phyloP scores from a whole-genome alignment of 2,797 vertebrate genomes.

The Characodon lateralis region DNA sequence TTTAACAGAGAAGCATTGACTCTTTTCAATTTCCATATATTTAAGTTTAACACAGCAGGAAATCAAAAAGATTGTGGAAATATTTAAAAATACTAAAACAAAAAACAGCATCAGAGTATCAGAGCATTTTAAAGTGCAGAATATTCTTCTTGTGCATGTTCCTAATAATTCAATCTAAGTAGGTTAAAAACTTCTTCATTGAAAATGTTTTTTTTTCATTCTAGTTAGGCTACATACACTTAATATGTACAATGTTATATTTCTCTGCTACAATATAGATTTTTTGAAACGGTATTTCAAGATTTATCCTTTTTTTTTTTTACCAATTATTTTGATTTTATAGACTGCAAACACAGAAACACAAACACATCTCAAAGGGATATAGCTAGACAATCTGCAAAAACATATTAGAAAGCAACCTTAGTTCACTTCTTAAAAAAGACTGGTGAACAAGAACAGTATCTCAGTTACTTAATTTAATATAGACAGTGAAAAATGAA shows the following conservation, averaged over 20 bases:
- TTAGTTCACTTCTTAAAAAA: too few relatives aligned
- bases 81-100: not conserved
- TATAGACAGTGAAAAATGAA: too few relatives aligned
- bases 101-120: not conserved
- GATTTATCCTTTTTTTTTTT: not conserved
- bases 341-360: not conserved
- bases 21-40: not conserved
- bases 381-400: not conserved
- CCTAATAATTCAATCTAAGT: not conserved
- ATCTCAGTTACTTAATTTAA: too few relatives aligned
- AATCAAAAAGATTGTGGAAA: not conserved
- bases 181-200: not conserved
- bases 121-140: not conserved
- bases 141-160: not conserved
- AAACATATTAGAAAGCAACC: too few relatives aligned
- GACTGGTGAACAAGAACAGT: not conserved
- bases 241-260: not conserved
- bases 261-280: not conserved
- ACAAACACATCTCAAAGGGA: not conserved
- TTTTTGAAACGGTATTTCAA: not conserved
- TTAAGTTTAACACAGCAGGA: not conserved
- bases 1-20: not conserved
- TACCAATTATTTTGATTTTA: not conserved
- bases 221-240: not conserved
- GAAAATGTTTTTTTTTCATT: not conserved